Evolutionary conservation across 2,113 vertebrate species (phyloP).

Genomic region (Semnornis frantzii): DNA sequence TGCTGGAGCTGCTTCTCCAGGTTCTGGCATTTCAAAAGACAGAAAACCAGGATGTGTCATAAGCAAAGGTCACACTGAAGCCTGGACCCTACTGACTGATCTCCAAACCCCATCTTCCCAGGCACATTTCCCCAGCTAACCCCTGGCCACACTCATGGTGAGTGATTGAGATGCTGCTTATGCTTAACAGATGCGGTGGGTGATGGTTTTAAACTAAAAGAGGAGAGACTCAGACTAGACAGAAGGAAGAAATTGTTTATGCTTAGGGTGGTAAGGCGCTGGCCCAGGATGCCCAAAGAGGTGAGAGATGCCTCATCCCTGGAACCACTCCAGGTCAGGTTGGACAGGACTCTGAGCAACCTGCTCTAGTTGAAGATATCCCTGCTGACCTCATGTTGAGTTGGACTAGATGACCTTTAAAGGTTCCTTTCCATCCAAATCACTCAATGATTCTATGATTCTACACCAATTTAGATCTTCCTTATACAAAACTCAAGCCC

Average conservation of each 20-base stretch:
- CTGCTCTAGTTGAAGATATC: too few species aligned
- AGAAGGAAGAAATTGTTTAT: too few species aligned
- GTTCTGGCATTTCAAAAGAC: slow-evolving; percentile 62
- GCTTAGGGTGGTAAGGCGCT: too few species aligned
- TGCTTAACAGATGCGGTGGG: neutral
- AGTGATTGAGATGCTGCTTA: neutral
- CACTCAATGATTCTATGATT: neutral
- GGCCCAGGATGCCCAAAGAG: too few species aligned
- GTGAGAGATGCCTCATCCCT: too few species aligned
- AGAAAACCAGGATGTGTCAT: accelerated
- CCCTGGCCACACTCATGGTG: neutral
- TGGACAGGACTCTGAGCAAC: too few species aligned
- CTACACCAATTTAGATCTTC: neutral
- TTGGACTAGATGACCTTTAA: too few species aligned
- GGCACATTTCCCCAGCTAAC: neutral
- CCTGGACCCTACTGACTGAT: neutral
- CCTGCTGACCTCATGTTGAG: too few species aligned
- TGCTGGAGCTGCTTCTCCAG: slow-evolving; percentile 78
- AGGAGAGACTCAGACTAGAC: too few species aligned
- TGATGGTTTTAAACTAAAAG: too few species aligned
- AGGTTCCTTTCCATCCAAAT: too few species aligned
- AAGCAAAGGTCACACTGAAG: neutral
- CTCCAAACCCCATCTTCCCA: neutral
- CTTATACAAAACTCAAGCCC: neutral
- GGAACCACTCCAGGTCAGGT: too few species aligned